phyloP scores from a whole-genome alignment of 2,888 invertebrate species.

The Seladonia tumulorum region DNA sequence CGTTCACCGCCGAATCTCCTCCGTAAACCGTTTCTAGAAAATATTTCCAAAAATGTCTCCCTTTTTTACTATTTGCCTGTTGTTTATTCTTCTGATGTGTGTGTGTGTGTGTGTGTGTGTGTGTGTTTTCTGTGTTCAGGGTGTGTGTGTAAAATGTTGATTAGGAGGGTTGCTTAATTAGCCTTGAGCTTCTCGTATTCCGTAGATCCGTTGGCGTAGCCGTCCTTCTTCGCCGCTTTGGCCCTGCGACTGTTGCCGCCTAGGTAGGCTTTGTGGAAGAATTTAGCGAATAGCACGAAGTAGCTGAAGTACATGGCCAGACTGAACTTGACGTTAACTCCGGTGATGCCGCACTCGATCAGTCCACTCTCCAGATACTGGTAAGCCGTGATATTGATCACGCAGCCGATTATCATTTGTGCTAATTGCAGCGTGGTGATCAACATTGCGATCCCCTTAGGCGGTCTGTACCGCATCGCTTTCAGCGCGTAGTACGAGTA shows the following conservation, averaged over 20 bases:
- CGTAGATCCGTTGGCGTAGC: conserved; percentile 67
- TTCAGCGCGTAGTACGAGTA: conserved; percentile 95
- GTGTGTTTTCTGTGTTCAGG: not conserved
- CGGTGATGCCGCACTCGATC: conserved; percentile 92
- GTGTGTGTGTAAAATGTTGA: too few species aligned
- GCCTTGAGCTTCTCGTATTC: conserved; percentile 78
- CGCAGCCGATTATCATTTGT: conserved; percentile 98
- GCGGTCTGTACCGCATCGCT: conserved; percentile 94
- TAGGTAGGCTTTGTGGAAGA: conserved; percentile 96
- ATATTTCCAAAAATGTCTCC: conserved; percentile 38
- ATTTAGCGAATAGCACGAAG: conserved; percentile 95
- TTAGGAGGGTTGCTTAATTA: conserved; percentile 62
- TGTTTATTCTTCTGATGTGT: not conserved
- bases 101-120: too few species aligned
- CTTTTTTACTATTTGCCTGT: not conserved
- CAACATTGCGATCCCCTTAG: conserved; percentile 93
- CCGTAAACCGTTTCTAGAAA: conserved; percentile 27
- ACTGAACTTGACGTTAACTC: conserved; percentile 94
- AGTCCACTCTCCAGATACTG: conserved; percentile 89
- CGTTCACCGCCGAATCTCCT: conserved; percentile 22
- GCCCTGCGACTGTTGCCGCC: conserved; percentile 53
- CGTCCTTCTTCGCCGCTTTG: conserved; percentile 64
- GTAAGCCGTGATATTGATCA: conserved; percentile 95
- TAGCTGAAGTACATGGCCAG: conserved; percentile 98
- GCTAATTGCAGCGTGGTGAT: conserved; percentile 95